These are phyloP conservation scores for Calidris pugnax DNA, from an alignment of 2,113 vertebrate species.

Conservation along the genomic window DNA sequence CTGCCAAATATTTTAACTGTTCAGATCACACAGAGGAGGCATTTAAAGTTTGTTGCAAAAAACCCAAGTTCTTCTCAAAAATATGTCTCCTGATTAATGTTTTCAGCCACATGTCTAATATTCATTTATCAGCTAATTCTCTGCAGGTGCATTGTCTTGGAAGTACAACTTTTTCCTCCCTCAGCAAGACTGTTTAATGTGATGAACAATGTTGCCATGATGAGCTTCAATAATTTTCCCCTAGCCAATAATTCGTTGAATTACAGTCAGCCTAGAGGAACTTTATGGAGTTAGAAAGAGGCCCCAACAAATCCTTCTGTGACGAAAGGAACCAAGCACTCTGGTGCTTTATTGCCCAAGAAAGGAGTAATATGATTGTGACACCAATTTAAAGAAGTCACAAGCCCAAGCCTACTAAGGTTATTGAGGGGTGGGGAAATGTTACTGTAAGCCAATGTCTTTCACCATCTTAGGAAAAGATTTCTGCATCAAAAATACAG, in stretches of 20 bases:
- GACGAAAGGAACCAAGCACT: not conserved
- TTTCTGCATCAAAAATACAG: not conserved
- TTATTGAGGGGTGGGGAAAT: not conserved
- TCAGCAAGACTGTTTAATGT: conserved; percentile 38
- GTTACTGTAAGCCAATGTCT: not conserved
- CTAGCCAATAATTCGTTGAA: not conserved
- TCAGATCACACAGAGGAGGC: not conserved
- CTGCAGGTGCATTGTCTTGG: not conserved
- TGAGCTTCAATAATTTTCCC: conserved; percentile 26
- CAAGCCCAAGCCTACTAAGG: not conserved
- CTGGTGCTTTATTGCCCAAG: not conserved
- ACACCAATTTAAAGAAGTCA: not conserved
- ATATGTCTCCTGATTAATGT: not conserved
- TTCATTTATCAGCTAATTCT: conserved; percentile 42
- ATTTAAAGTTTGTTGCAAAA: not conserved
- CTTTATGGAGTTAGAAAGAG: not conserved
- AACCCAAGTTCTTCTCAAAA: not conserved
- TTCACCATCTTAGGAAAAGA: not conserved
- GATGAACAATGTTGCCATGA: conserved; percentile 32
- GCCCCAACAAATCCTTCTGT: not conserved
- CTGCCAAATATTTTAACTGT: conserved; percentile 10
- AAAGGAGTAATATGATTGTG: not conserved
- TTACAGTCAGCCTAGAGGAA: not conserved
- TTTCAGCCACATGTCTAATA: not conserved
- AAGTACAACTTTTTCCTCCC: not conserved